Evolutionary conservation across 2,888 invertebrate species (phyloP), one percentile per base, ranked within the genome.

Genomic region (Malacosoma neustria): DNA sequence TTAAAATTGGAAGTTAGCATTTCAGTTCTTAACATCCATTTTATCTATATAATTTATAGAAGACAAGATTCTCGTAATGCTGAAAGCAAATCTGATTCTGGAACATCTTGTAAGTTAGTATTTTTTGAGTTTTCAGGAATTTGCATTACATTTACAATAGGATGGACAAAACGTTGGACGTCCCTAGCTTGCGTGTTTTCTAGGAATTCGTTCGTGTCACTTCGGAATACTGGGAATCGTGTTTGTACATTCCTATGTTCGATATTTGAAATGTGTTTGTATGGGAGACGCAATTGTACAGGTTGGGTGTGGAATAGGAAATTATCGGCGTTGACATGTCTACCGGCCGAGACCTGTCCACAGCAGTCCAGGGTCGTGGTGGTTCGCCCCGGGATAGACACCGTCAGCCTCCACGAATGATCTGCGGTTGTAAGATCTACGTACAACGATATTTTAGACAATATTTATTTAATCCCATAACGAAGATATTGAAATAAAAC

Each of bases 291-390:
- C 3, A 22, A 7, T 9, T 22, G 9, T 22, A 22, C 22, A 22
- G 22, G 22, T 22, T 5, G 2, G 7, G 22, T 22, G 22, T 22
- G 22, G 9, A 7, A 22, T 22, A 22, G 7, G 22, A 22, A 5
- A 22, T 22, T 22, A 22, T 22, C 22, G 7, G 22, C 9, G 22
- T 22, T 22, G 44, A 13, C 36, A 14, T 32, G 68, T 59, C 67
- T 82, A 81, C 62, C 84, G 75, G 39, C 90, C 90, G 48, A 90
- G 82, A 9, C 90, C 90, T 30, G 90, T 79, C 90, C 90, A 90
- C 84, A 90, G 87, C 64, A 89, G 80, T 40, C 85, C 89, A 29
- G 91, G 90, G 68, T 90, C 89, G 55, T 90, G 87, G 47, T 87
- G 86, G 58, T 90, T 89, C 35, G 90, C 88, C 2, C 87, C 87